A percentile compares a stretch with the other conserved stretches of the same genome.
Conservation (phyloP, 2,888 invertebrate species). For the Anarsia innoxiella region DNA sequence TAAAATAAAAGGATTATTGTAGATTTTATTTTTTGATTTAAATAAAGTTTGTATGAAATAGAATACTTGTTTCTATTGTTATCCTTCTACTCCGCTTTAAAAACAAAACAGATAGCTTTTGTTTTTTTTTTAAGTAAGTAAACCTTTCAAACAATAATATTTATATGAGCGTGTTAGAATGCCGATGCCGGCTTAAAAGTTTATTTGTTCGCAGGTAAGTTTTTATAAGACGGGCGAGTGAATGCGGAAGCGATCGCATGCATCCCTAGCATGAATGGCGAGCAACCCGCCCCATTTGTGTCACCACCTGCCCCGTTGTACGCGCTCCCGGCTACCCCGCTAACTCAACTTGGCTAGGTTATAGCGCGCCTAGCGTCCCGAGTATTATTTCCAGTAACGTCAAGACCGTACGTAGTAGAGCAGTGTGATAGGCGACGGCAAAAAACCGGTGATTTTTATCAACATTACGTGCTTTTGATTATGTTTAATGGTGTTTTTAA, state of each 20-base stretch:
- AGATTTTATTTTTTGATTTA: constrained; percentile 75
- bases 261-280: constrained; percentile 52
- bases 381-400: constrained; percentile 41
- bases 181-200: too few relatives aligned
- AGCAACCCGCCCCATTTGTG: constrained; percentile 44
- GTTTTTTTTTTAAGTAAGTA: too few relatives aligned
- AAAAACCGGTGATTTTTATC: constrained; percentile 13
- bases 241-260: constrained; percentile 55
- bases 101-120: too few relatives aligned
- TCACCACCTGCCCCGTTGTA: constrained; percentile 36
- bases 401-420: constrained; percentile 52
- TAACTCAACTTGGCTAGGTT: constrained; percentile 60
- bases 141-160: too few relatives aligned
- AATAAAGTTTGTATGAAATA: constrained; percentile 75
- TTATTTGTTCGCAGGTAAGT: constrained; percentile 5
- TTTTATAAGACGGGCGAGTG: constrained; percentile 25
- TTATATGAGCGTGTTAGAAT: too few relatives aligned
- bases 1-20: constrained; percentile 62
- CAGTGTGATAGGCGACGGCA: too few relatives aligned
- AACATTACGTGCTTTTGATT: constrained; percentile 4
- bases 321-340: constrained; percentile 46
- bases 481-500: constrained; percentile 1
- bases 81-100: too few relatives aligned
- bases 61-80: too few relatives aligned
- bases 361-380: constrained; percentile 27